These are phyloP conservation scores for Dipodomys merriami DNA, from an alignment of 2,113 vertebrate genomes.

Conservation along the genomic window DNA sequence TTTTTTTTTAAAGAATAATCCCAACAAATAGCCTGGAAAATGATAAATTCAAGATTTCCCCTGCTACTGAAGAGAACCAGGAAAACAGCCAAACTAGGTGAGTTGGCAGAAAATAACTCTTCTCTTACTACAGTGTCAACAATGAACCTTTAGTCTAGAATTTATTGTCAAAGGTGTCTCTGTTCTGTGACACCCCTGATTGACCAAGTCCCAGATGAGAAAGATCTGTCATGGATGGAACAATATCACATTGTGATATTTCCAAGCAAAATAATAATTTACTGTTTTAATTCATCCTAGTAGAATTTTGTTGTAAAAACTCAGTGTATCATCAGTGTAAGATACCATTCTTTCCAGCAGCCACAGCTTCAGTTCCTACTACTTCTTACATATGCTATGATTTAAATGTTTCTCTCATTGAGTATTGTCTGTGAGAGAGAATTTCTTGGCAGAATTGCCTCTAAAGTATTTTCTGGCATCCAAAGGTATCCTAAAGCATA, in stretches of 20 bases:
- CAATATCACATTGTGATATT: neutral
- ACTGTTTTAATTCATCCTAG: neutral
- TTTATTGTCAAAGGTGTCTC: neutral
- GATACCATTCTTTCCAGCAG: neutral
- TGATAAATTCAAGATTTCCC: neutral
- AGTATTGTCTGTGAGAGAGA: neutral
- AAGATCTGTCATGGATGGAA: neutral
- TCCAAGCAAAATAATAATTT: neutral
- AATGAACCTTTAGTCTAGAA: neutral
- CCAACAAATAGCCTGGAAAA: neutral
- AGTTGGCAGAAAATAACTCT: neutral
- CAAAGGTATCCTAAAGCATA: neutral
- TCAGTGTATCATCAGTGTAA: neutral
- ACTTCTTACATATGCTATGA: neutral
- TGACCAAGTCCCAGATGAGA: neutral
- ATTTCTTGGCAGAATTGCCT: neutral
- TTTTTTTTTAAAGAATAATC: neutral
- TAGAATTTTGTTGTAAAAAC: conserved; percentile 15
- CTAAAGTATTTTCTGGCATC: neutral
- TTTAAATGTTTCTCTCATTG: neutral
- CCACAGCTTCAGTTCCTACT: neutral
- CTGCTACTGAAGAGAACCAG: neutral
- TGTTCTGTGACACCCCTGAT: neutral
- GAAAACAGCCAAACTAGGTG: neutral
- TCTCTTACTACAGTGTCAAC: neutral